Percentiles rank a stretch among this genome's conserved stretches.
These are phyloP conservation scores for Ptilorrhoa leucosticta DNA, from an alignment of 2,113 vertebrate species.

Conservation along the genomic window DNA sequence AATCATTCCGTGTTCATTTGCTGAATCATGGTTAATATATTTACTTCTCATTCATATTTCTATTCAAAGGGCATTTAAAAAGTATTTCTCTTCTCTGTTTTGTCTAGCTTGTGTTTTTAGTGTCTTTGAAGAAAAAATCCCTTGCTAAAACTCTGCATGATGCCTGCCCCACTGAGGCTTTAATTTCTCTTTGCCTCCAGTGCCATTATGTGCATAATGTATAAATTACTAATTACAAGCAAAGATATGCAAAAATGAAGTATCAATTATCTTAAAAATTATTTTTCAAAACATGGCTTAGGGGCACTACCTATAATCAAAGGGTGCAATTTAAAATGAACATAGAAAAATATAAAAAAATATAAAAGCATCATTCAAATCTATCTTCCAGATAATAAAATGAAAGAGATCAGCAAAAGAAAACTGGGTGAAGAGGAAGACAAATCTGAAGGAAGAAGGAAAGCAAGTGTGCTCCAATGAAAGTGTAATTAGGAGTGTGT, in stretches of 20 bases:
- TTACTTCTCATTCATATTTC: neutral
- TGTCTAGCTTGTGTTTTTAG: neutral
- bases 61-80: neutral
- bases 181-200: neutral
- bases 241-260: neutral
- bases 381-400: neutral
- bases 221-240: neutral
- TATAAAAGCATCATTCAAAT: neutral
- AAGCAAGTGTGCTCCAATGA: neutral
- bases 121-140: neutral
- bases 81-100: neutral
- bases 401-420: neutral
- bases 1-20: neutral
- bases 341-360: neutral
- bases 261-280: neutral
- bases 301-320: neutral
- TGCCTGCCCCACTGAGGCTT: neutral
- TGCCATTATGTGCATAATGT: neutral
- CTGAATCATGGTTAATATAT: neutral
- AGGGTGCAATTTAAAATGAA: neutral
- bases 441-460: neutral
- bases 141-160: neutral
- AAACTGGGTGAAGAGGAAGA: neutral
- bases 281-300: neutral
- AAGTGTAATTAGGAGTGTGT: neutral